Percentiles rank a stretch among this genome's conserved stretches.
Conservation (phyloP, 1,140 invertebrate species). For the Drosophila malerkotliana region DNA sequence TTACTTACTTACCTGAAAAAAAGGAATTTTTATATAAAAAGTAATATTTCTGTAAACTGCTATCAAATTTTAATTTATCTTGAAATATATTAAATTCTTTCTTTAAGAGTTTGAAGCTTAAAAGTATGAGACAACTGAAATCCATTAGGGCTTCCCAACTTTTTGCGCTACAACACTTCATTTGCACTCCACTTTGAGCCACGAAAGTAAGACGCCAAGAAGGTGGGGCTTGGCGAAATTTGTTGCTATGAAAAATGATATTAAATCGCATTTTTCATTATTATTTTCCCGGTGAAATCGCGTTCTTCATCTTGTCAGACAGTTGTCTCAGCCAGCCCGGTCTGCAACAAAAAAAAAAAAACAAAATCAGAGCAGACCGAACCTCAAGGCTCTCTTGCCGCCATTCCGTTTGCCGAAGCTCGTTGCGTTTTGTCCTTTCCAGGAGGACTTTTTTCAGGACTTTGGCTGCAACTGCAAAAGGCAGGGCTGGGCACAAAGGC, state of each 20-base stretch:
- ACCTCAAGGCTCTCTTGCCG: constrained; percentile 41
- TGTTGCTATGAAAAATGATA: constrained; percentile 61
- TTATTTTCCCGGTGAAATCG: constrained; percentile 55
- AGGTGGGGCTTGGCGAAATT: constrained; percentile 27
- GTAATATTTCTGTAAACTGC: no score
- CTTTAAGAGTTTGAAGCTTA: not conserved
- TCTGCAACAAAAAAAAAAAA: not conserved
- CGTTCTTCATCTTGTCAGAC: constrained; percentile 54
- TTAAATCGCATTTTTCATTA: constrained; percentile 67
- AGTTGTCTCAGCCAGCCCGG: constrained; percentile 38
- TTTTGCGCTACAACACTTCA: constrained; percentile 25
- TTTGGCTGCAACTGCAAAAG: constrained; percentile 53
- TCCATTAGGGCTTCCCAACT: constrained; percentile 22
- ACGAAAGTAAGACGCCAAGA: constrained; percentile 6
- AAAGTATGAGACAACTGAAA: constrained; percentile 13
- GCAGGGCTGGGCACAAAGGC: constrained; percentile 28
- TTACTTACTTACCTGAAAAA: no score
- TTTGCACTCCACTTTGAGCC: constrained; percentile 30
- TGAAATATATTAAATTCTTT: not conserved
- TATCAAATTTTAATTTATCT: no score
- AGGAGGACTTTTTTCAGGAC: constrained; percentile 17
- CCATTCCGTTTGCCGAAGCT: constrained; percentile 29
- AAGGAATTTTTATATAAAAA: no score
- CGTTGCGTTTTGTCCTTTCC: constrained; percentile 41
- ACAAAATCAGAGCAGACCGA: constrained; percentile 4